Conservation (phyloP, 2,888 invertebrate genomes). For the Dasysyrphus albostriatus region DNA sequence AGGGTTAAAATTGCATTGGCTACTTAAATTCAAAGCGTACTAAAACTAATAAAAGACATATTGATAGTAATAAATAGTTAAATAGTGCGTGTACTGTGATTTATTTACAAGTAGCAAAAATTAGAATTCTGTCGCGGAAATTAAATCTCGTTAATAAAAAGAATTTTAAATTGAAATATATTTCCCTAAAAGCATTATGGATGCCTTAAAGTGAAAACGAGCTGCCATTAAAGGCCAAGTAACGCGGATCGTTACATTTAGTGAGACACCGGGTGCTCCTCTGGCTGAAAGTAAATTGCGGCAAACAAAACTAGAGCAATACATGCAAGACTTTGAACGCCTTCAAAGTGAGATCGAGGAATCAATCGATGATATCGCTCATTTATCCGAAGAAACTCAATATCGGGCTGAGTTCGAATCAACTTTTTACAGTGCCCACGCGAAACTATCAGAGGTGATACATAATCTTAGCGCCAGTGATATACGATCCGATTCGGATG, state of each 20-base stretch:
- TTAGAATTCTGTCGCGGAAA: too few relatives aligned
- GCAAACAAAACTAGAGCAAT: slow-evolving; percentile 34
- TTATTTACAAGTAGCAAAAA: too few relatives aligned
- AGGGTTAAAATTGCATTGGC: too few relatives aligned
- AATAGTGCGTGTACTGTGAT: too few relatives aligned
- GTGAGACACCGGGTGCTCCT: slow-evolving; percentile 14
- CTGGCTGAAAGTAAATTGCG: slow-evolving; percentile 26
- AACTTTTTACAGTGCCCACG: background rate
- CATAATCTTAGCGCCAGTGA: background rate
- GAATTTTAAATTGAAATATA: too few relatives aligned
- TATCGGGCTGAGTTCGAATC: slow-evolving; percentile 13
- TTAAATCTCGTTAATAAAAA: too few relatives aligned
- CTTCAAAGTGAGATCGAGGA: slow-evolving; percentile 28
- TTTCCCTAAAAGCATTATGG: background rate
- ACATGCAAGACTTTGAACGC: slow-evolving; percentile 36
- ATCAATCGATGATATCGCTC: background rate
- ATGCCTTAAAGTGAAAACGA: background rate
- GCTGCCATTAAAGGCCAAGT: slow-evolving; percentile 77
- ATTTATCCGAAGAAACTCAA: slow-evolving; percentile 3
- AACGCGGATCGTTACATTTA: slow-evolving; percentile 77
- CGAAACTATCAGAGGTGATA: background rate
- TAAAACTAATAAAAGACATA: too few relatives aligned
- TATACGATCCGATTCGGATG: slow-evolving; percentile 6
- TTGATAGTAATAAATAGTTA: too few relatives aligned
- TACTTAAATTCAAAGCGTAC: too few relatives aligned